Conservation (phyloP, 2,113 vertebrate genomes). For the Rhombomys opimus region DNA sequence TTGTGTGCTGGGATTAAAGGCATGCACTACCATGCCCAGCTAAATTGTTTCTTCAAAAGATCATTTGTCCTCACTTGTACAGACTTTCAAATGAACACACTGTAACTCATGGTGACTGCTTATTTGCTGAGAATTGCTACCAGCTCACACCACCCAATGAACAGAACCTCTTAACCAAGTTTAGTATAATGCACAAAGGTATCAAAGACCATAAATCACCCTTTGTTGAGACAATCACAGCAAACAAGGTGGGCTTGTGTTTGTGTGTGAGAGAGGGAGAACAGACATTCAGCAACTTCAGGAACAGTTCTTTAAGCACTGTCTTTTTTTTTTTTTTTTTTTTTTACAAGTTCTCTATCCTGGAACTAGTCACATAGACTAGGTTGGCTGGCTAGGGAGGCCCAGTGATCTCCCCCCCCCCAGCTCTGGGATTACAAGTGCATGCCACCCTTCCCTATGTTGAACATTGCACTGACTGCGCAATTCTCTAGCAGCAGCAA, state of each 20-base stretch:
- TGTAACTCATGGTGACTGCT: background rate
- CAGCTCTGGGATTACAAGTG: background rate
- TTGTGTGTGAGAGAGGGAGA: background rate
- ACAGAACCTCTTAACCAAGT: background rate
- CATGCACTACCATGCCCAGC: background rate
- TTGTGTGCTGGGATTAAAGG: background rate
- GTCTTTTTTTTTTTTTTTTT: background rate
- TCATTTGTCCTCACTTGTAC: background rate
- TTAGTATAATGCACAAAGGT: background rate
- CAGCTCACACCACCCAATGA: background rate
- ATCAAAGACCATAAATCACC: background rate
- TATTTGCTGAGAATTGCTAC: background rate
- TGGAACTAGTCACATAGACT: no score
- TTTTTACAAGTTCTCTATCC: background rate
- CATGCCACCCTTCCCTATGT: no score
- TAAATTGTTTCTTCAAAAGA: slow-evolving; percentile 5
- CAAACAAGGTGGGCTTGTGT: background rate
- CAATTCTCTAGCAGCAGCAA: background rate
- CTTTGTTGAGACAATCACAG: background rate
- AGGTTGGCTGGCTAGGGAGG: background rate
- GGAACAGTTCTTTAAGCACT: background rate
- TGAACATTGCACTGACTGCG: background rate
- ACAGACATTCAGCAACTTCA: background rate
- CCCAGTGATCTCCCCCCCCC: background rate
- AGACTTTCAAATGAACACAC: background rate